These are phyloP conservation scores for Spodoptera picta DNA, from an alignment of 2,888 invertebrate species.

Conservation along the genomic window DNA sequence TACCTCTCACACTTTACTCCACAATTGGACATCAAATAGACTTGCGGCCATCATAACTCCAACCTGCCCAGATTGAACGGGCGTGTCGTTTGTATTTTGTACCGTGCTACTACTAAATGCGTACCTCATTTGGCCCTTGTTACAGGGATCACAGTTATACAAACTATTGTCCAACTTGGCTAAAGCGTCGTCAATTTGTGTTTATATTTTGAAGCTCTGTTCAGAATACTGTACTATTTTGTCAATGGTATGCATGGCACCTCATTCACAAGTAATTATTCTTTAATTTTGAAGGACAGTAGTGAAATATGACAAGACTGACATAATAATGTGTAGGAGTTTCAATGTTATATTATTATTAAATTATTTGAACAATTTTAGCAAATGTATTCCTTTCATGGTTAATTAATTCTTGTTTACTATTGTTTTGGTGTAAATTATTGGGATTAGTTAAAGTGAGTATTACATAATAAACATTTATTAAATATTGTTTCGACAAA, in stretches of 20 bases:
- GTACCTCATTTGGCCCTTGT: slow-evolving; percentile 63
- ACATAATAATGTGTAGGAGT: no score
- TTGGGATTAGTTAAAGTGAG: no score
- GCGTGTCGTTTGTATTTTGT: slow-evolving; percentile 70
- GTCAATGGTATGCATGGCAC: slow-evolving; percentile 33
- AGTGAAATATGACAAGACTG: no score
- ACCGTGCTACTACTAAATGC: slow-evolving; percentile 59
- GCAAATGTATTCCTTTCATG: no score
- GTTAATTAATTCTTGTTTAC: no score
- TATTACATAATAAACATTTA: no score
- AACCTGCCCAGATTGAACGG: slow-evolving; percentile 75
- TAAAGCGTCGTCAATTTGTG: slow-evolving; percentile 50
- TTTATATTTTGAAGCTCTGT: slow-evolving; percentile 50
- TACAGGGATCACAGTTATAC: slow-evolving; percentile 69
- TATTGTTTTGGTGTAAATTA: no score
- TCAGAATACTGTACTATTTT: slow-evolving; percentile 30
- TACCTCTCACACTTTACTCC: slow-evolving; percentile 52
- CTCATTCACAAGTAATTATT: slow-evolving; percentile 10
- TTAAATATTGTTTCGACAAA: no score
- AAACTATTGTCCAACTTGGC: slow-evolving; percentile 49
- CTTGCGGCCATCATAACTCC: slow-evolving; percentile 76
- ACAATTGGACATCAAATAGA: slow-evolving; percentile 62
- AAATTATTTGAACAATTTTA: no score
- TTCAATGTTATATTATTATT: no score
- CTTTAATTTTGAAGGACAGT: slow-evolving; percentile 23